phyloP scores from a whole-genome alignment of 2,888 invertebrate species.

The Chalcis sispes region DNA sequence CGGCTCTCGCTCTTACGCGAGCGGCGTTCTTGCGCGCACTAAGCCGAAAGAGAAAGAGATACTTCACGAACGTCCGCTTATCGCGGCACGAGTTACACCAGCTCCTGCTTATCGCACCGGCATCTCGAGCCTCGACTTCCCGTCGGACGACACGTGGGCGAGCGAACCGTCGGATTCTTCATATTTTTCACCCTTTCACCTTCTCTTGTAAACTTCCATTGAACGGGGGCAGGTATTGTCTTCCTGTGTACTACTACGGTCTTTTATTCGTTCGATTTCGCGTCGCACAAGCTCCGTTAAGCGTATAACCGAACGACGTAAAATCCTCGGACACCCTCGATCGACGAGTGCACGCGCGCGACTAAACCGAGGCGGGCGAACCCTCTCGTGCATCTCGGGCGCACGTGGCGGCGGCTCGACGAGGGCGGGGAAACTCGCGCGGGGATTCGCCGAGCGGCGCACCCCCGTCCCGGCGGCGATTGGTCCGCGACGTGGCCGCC shows the following conservation, averaged over 20 bases:
- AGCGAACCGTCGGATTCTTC: too few relatives aligned
- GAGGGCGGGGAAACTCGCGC: conserved; percentile 60
- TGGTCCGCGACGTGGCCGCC: conserved; percentile 69
- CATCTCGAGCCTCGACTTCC: too few relatives aligned
- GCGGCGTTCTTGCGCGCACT: not conserved
- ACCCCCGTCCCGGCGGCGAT: conserved; percentile 66
- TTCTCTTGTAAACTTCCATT: too few relatives aligned
- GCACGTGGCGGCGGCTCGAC: conserved; percentile 71
- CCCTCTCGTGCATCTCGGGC: conserved; percentile 62
- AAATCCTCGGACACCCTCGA: not conserved
- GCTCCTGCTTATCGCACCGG: not conserved
- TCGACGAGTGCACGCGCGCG: conserved; percentile 25
- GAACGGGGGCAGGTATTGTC: too few relatives aligned
- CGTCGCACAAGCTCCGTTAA: too few relatives aligned
- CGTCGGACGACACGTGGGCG: too few relatives aligned
- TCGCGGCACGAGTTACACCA: too few relatives aligned
- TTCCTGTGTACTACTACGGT: too few relatives aligned
- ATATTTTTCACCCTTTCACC: too few relatives aligned
- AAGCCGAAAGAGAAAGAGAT: too few relatives aligned
- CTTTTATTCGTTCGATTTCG: too few relatives aligned
- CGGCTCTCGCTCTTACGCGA: not conserved
- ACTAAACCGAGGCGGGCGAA: conserved; percentile 28
- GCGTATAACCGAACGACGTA: not conserved
- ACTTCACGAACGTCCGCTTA: too few relatives aligned
- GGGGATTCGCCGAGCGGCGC: conserved; percentile 62